phyloP scores from a whole-genome alignment of 2,113 vertebrate genomes.

The Callionymus lyra region DNA sequence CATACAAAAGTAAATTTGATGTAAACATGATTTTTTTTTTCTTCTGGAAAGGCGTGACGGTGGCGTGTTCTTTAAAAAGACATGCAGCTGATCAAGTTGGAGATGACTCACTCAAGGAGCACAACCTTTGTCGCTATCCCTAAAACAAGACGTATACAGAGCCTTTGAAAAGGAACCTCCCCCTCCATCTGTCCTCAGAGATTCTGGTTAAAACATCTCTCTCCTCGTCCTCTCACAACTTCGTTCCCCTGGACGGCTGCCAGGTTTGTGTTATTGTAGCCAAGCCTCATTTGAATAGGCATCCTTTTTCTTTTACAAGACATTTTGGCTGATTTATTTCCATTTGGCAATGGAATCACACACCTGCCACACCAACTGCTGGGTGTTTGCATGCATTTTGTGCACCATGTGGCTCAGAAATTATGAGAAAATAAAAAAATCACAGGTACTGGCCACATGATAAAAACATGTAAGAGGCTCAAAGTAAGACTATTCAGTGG shows the following conservation, averaged over 20 bases:
- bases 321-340: constrained; percentile 40
- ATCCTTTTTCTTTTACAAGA: constrained; percentile 8
- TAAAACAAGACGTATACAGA: constrained; percentile 34
- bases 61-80: no score
- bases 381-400: not conserved
- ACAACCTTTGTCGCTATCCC: constrained; percentile 6
- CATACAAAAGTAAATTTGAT: no score
- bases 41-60: no score
- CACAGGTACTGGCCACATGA: no score
- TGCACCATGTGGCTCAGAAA: constrained; percentile 1
- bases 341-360: constrained; percentile 40
- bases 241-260: constrained; percentile 19
- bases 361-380: constrained; percentile 16
- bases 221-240: constrained; percentile 1
- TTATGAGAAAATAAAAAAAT: not conserved
- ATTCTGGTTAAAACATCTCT: constrained; percentile 30
- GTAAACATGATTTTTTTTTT: no score
- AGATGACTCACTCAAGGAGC: no score
- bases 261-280: constrained; percentile 27
- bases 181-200: constrained; percentile 7
- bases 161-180: constrained; percentile 17
- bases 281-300: constrained; percentile 39
- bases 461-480: no score
- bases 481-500: no score
- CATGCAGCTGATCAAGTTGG: no score